Evolutionary conservation across 35 echinoderm and acorn worm genomes (phyloP).

Genomic region (Apostichopus parvimensis): DNA sequence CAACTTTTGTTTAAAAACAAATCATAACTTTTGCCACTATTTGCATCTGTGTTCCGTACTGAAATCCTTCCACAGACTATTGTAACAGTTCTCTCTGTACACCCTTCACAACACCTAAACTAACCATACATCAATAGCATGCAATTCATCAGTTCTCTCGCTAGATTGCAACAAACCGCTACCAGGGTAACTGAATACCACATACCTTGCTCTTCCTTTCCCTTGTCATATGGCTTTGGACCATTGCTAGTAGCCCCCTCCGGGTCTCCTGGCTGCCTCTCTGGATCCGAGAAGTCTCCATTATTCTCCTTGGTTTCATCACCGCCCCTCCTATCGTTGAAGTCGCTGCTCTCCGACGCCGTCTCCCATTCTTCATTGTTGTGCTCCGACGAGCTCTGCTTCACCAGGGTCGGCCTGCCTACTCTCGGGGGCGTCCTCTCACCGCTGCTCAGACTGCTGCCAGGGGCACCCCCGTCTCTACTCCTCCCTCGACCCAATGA

Average conservation of each 20-base stretch:
- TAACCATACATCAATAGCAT: too few relatives aligned
- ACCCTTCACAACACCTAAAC: too few relatives aligned
- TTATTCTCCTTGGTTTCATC: conserved; percentile 30
- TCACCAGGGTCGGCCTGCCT: conserved; percentile 61
- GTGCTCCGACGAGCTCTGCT: conserved; percentile 91
- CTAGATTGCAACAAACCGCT: too few relatives aligned
- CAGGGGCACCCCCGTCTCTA: conserved; percentile 27
- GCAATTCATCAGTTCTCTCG: too few relatives aligned
- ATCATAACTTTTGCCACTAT: too few relatives aligned
- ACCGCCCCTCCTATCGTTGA: conserved; percentile 82
- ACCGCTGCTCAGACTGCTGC: conserved; percentile 66
- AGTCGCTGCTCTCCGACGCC: conserved; percentile 98
- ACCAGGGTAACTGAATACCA: neutral
- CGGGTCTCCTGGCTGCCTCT: conserved; percentile 49
- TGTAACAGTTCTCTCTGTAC: too few relatives aligned
- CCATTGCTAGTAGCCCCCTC: conserved; percentile 52
- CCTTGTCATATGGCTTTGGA: conserved; percentile 21
- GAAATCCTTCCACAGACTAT: too few relatives aligned
- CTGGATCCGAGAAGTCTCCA: conserved; percentile 37
- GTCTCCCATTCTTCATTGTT: conserved; percentile 99
- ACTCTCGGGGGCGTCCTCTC: conserved; percentile 55
- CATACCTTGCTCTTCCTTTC: conserved; percentile 11
- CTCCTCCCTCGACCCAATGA: conserved; percentile 25
- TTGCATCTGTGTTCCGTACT: too few relatives aligned
- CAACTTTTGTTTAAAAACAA: too few relatives aligned